A percentile compares a stretch with the other conserved stretches of the same genome.
These are phyloP conservation scores for Anoplopoma fimbria DNA, from an alignment of 2,113 vertebrate genomes.

Conservation along the genomic window DNA sequence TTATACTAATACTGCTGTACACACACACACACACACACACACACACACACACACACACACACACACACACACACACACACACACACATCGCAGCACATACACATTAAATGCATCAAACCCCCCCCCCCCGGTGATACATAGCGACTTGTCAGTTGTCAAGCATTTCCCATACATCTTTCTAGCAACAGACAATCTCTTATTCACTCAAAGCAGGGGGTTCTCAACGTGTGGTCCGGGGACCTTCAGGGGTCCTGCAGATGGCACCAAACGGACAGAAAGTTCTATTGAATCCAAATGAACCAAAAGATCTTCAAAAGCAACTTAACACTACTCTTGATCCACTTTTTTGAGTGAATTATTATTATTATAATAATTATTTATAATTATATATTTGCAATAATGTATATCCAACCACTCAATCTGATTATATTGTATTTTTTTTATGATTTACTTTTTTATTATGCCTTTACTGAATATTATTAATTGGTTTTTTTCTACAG, in stretches of 20 bases:
- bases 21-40: constrained; percentile 41
- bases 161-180: constrained; percentile 24
- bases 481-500: too few relatives aligned
- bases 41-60: constrained; percentile 21
- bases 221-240: background rate
- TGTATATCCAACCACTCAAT: too few relatives aligned
- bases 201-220: constrained; percentile 10
- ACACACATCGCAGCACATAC: constrained; percentile 14
- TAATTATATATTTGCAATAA: too few relatives aligned
- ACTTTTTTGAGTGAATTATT: too few relatives aligned
- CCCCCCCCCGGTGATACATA: constrained; percentile 32
- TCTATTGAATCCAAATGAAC: background rate
- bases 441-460: too few relatives aligned
- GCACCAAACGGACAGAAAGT: background rate
- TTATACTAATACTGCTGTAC: constrained; percentile 53
- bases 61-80: constrained; percentile 22
- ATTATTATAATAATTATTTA: too few relatives aligned
- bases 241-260: background rate
- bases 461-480: too few relatives aligned
- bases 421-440: too few relatives aligned
- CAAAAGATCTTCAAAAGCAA: background rate
- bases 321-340: background rate
- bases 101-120: constrained; percentile 24
- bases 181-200: constrained; percentile 23
- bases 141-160: constrained; percentile 15